These are phyloP conservation scores for Ochropleura leucogaster DNA, from an alignment of 2,888 invertebrate genomes.

Conservation along the genomic window DNA sequence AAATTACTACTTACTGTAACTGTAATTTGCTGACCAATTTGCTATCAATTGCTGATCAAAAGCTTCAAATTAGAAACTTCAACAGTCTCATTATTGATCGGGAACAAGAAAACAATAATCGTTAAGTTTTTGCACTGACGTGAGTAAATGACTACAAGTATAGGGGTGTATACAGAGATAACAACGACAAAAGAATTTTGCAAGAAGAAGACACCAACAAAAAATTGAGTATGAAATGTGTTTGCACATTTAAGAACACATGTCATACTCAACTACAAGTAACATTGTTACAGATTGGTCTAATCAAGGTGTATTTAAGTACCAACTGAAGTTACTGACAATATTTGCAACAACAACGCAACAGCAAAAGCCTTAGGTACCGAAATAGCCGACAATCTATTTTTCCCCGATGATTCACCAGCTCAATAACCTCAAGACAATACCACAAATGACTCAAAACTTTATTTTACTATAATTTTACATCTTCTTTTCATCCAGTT, in stretches of 20 bases:
- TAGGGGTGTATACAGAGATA: neutral
- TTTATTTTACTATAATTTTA: constrained; percentile 44
- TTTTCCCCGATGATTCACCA: constrained; percentile 42
- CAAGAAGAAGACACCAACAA: too few relatives aligned
- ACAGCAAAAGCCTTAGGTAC: constrained; percentile 4
- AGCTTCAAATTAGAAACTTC: constrained; percentile 12
- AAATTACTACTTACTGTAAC: constrained; percentile 18
- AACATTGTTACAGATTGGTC: neutral
- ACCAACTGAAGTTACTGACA: neutral
- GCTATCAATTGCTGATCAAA: constrained; percentile 10
- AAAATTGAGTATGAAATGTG: too few relatives aligned
- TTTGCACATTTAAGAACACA: too few relatives aligned
- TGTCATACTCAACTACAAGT: too few relatives aligned
- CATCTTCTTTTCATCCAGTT: constrained; percentile 58
- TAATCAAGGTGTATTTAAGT: neutral
- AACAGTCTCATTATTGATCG: neutral
- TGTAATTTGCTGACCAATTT: neutral
- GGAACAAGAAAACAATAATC: neutral
- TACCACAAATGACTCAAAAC: constrained; percentile 48
- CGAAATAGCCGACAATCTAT: constrained; percentile 17
- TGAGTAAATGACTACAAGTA: neutral
- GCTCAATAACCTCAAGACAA: constrained; percentile 45
- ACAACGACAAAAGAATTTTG: neutral
- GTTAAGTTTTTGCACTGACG: neutral
- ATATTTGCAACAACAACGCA: neutral